Conservation (phyloP, 2,888 invertebrate species). For the Drosophila diplacantha region DNA sequence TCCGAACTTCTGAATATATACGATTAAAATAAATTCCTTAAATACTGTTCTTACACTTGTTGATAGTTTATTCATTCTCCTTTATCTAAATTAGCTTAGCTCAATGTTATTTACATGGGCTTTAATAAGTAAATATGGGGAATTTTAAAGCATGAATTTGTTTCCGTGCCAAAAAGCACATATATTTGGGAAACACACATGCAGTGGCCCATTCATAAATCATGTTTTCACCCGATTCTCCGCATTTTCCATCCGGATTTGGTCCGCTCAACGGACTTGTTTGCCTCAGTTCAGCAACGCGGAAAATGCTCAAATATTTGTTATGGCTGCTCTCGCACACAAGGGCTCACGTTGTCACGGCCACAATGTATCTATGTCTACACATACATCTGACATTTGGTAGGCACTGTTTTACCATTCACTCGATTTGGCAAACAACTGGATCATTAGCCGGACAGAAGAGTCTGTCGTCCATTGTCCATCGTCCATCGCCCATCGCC, state of each 20-base stretch:
- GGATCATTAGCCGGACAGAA: constrained; percentile 33
- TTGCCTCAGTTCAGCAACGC: constrained; percentile 49
- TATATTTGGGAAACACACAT: not conserved
- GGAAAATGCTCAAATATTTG: constrained; percentile 66
- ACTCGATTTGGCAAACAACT: constrained; percentile 28
- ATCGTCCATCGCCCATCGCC: not conserved
- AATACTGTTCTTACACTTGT: not conserved
- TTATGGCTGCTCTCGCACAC: constrained; percentile 41
- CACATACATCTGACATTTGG: constrained; percentile 3
- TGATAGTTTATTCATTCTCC: not conserved
- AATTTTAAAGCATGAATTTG: not conserved
- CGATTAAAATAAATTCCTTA: not conserved
- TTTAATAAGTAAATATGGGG: not conserved
- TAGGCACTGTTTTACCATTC: constrained; percentile 23
- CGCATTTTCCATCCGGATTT: constrained; percentile 24
- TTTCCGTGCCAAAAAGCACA: not conserved
- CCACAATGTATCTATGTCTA: not conserved
- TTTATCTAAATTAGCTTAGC: not conserved
- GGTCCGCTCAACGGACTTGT: constrained; percentile 47
- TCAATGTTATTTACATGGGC: not conserved
- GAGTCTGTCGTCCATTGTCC: constrained; percentile 3
- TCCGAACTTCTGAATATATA: not conserved
- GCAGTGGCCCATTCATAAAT: constrained; percentile 57
- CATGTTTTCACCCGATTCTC: constrained; percentile 51
- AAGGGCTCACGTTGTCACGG: constrained; percentile 55